Evolutionary conservation across 2,888 invertebrate species (phyloP).

Genomic region (Lissocephala sabroskyi): DNA sequence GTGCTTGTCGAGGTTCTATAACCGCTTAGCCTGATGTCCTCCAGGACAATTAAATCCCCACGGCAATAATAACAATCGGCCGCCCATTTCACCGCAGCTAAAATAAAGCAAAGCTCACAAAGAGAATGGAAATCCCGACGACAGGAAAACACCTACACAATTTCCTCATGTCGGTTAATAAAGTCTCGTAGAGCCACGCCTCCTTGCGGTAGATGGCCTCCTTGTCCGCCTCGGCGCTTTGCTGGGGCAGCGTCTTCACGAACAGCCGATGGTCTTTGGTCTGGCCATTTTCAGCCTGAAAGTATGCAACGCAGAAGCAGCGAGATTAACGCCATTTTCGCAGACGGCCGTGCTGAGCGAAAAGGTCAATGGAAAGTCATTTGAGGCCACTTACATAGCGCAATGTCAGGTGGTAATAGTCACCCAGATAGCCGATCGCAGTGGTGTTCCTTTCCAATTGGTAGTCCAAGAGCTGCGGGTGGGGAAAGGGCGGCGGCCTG

Average conservation of each 20-base stretch:
- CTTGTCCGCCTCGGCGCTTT: conserved; percentile 40
- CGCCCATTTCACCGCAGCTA: conserved; percentile 47
- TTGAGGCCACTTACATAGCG: conserved; percentile 38
- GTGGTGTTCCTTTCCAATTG: conserved; percentile 23
- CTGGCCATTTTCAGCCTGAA: too few species aligned
- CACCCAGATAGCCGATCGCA: conserved; percentile 61
- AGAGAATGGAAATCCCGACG: neutral
- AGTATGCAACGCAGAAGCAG: conserved; percentile 33
- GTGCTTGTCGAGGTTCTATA: conserved; percentile 22
- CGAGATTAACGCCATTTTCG: too few species aligned
- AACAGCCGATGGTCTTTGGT: conserved; percentile 33
- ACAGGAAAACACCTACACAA: conserved; percentile 39
- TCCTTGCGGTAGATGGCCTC: conserved; percentile 58
- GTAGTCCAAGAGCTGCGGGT: conserved; percentile 30
- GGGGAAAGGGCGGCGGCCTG: too few species aligned
- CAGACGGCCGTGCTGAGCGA: too few species aligned
- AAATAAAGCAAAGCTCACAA: neutral
- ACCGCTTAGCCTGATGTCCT: conserved; percentile 61
- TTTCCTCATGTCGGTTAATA: conserved; percentile 40
- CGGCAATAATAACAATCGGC: conserved; percentile 66
- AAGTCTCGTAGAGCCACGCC: conserved; percentile 42
- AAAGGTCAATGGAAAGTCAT: too few species aligned
- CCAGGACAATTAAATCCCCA: conserved; percentile 67
- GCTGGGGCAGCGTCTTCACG: conserved; percentile 51
- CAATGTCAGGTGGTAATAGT: conserved; percentile 56